These are phyloP conservation scores for Cephus rjabovi DNA, from an alignment of 2,888 invertebrate genomes.

Conservation along the genomic window DNA sequence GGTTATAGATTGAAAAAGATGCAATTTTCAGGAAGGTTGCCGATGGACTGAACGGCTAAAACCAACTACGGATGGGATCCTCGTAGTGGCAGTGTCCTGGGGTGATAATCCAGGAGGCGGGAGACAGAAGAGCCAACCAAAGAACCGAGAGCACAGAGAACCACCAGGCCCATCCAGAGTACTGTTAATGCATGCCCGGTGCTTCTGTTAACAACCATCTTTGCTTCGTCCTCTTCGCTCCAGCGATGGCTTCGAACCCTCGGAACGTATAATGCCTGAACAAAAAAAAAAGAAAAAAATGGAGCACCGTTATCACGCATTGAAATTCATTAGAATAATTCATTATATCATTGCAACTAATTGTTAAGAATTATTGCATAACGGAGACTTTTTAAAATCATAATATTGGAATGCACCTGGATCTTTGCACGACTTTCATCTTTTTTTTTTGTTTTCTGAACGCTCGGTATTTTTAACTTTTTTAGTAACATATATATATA, in stretches of 20 bases:
- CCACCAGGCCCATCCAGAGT: conserved; percentile 52
- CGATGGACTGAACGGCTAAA: conserved; percentile 53
- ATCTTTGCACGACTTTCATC: not conserved
- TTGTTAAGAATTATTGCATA: not conserved
- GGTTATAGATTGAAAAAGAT: conserved; percentile 25
- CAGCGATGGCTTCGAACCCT: conserved; percentile 42
- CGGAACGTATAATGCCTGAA: not conserved
- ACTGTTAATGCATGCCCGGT: conserved; percentile 66
- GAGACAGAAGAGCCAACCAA: conserved; percentile 15
- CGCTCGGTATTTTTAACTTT: not conserved
- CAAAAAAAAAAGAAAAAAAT: not conserved
- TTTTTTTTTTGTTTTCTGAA: not conserved
- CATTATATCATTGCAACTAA: not conserved
- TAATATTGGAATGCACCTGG: not conserved
- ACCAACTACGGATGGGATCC: conserved; percentile 39
- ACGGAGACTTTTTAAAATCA: not conserved
- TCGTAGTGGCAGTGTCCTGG: conserved; percentile 29
- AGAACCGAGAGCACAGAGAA: conserved; percentile 35
- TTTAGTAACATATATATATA: too few species aligned
- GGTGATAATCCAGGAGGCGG: conserved; percentile 24
- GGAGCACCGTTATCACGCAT: not conserved
- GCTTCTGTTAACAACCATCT: conserved; percentile 63
- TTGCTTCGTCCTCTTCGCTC: conserved; percentile 27
- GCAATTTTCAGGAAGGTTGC: conserved; percentile 56
- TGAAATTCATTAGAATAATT: not conserved